Evolutionary conservation across 2,113 vertebrate genomes (phyloP), one percentile per base, ranked within the genome.

Genomic region (Telmatochromis sp.): DNA sequence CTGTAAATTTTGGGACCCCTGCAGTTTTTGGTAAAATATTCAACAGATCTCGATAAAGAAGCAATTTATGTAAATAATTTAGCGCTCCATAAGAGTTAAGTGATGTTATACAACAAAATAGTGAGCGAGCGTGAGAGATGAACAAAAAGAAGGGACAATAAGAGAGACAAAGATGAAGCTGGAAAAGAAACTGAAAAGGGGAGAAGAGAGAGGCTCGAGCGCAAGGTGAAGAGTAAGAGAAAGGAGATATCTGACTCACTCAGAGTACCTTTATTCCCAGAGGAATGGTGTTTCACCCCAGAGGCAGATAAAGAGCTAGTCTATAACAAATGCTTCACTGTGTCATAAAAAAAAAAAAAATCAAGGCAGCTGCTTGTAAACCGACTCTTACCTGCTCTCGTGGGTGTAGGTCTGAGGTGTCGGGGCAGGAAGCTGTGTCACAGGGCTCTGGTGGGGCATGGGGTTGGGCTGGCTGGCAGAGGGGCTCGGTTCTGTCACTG

Each of bases 401-500:
- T 99, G 98, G 90, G 96, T 94, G 96, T 99, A 98, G 47, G 96
- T 96, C 90, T 97, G 98, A 10, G 98, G 97, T 0, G 98, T 97
- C 1, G 98, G 97, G 11, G 95, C 96, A 0, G 73, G 96, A 89
- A 96, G 96, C 89, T 97, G 97, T 83, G 95, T 95, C 85, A 92
- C 86, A 0, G 96, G 97, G 84, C 96, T 95, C 86, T 96, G 96
- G 23, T 98, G 97, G 60, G 95, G 91, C 54, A 92, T 68, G 6
- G 96, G 95, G 80, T 96, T 96, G 87, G 97, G 96, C 83, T 96
- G 98, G 93, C 7, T 35, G 89, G 96, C 92, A 95, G 97, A 89
- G 95, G 96, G 91, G 97, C 96, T 0, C 95, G 97, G 93, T 94
- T 97, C 93, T 92, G 96, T 13, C 53, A 90, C 2, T 6, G 95